Conservation (phyloP, 2,113 vertebrate species). For the Hippocampus comes region DNA sequence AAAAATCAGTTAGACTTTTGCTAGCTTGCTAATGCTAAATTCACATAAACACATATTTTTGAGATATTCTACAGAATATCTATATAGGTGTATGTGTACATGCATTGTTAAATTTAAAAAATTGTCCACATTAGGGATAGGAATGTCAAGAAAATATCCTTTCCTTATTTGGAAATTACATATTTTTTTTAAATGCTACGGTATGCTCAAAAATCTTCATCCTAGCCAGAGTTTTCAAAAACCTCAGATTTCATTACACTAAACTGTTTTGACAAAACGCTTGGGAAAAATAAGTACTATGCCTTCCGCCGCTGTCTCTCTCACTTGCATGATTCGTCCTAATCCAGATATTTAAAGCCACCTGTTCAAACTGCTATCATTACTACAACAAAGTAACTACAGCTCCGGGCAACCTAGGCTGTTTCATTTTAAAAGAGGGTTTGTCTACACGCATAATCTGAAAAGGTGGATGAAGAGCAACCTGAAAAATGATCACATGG, state of each 20-base stretch:
- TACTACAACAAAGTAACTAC: constrained; percentile 49
- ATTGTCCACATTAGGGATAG: too few species aligned
- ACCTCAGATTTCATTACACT: not conserved
- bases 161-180: not conserved
- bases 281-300: not conserved
- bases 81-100: too few species aligned
- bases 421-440: constrained; percentile 43
- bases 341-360: constrained; percentile 41
- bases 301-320: not conserved
- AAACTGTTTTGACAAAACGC: not conserved
- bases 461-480: constrained; percentile 41
- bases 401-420: constrained; percentile 34
- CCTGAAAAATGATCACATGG: constrained; percentile 31
- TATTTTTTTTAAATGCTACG: not conserved
- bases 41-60: too few species aligned
- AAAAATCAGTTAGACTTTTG: too few species aligned
- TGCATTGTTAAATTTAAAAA: too few species aligned
- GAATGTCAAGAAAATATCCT: not conserved
- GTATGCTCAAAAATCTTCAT: not conserved
- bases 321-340: constrained; percentile 14
- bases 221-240: not conserved
- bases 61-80: too few species aligned
- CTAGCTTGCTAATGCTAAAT: too few species aligned
- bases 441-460: constrained; percentile 40
- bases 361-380: constrained; percentile 50